These are phyloP conservation scores for Eupithecia centaureata DNA, from an alignment of 2,888 invertebrate genomes.

Conservation along the genomic window DNA sequence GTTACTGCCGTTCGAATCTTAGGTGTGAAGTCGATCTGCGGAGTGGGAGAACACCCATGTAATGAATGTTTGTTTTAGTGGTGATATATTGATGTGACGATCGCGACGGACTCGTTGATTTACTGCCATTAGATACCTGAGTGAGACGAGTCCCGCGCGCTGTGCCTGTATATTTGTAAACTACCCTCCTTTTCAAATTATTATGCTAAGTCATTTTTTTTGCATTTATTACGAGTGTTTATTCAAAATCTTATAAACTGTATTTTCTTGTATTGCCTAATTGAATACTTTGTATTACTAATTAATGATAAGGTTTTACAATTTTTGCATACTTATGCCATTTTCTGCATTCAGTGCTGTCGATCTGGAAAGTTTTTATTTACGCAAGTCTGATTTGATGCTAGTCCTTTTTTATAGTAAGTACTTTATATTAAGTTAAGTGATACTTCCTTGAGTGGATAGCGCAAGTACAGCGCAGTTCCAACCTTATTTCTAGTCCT, in stretches of 20 bases:
- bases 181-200: constrained; percentile 28
- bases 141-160: constrained; percentile 11
- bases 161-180: constrained; percentile 24
- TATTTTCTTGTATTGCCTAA: constrained; percentile 33
- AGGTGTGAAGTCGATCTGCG: background rate
- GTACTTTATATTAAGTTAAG: constrained; percentile 36
- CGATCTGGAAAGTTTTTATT: constrained; percentile 43
- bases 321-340: constrained; percentile 32
- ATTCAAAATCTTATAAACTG: constrained; percentile 28
- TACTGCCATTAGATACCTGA: constrained; percentile 38
- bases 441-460: constrained; percentile 18
- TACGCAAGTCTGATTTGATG: constrained; percentile 67
- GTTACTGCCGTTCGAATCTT: background rate
- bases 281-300: constrained; percentile 26
- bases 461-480: constrained; percentile 5
- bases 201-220: constrained; percentile 26
- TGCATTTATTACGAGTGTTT: constrained; percentile 28
- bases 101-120: constrained; percentile 19
- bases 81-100: constrained; percentile 11
- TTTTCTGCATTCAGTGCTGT: constrained; percentile 21
- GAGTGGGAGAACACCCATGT: background rate
- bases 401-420: constrained; percentile 58
- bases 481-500: constrained; percentile 16
- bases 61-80: constrained; percentile 7
- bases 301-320: constrained; percentile 31